These are phyloP conservation scores for Eurois occulta DNA, from an alignment of 2,888 invertebrate species.

Conservation along the genomic window DNA sequence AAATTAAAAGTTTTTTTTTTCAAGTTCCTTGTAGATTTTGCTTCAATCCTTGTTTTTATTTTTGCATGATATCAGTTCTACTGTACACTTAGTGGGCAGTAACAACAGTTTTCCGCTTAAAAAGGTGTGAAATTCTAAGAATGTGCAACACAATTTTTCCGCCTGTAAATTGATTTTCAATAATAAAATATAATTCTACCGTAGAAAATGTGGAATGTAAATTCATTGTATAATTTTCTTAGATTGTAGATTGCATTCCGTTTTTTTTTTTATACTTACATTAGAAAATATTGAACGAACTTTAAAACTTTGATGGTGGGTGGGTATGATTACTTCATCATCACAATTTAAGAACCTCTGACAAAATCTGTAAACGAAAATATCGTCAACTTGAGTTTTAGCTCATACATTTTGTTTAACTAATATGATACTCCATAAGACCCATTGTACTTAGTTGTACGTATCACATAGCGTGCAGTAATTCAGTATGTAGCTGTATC, in stretches of 20 bases:
- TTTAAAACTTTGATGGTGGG: not conserved
- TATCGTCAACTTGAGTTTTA: not conserved
- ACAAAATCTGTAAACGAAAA: not conserved
- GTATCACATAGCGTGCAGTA: not conserved
- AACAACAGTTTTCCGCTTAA: conserved; percentile 5
- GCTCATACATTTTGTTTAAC: not conserved
- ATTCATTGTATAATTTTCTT: conserved; percentile 36
- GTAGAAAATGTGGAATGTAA: conserved; percentile 38
- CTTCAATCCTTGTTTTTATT: too few relatives aligned
- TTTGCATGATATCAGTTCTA: not conserved
- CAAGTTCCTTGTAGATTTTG: not conserved
- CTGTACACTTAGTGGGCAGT: not conserved
- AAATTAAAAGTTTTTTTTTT: too few relatives aligned
- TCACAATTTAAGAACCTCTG: not conserved
- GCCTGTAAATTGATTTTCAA: conserved; percentile 33
- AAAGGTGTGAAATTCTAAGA: conserved; percentile 44
- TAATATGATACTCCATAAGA: not conserved
- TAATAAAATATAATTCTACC: conserved; percentile 37
- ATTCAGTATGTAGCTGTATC: not conserved
- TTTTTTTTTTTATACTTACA: not conserved
- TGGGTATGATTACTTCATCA: not conserved
- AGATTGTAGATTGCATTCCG: not conserved
- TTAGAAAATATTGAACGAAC: not conserved
- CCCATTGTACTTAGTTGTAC: not conserved
- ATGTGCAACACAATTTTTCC: conserved; percentile 32